Percentiles rank a stretch among this genome's conserved stretches.
phyloP scores from a whole-genome alignment of 2,113 vertebrate species.

The Eolophus roseicapilla region DNA sequence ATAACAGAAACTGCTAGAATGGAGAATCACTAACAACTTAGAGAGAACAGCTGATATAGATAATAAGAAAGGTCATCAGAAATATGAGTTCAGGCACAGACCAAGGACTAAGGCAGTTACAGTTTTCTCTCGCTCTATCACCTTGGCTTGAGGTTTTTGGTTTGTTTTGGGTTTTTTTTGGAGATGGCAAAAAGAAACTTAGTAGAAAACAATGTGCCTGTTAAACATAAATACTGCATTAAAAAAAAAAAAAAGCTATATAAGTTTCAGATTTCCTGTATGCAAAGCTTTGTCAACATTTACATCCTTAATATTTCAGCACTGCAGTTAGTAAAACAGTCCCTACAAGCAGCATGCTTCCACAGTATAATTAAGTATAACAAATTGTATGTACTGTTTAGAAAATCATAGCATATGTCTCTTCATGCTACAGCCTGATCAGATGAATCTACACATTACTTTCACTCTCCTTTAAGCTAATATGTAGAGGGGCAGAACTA shows the following conservation, averaged over 20 bases:
- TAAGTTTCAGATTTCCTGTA: background rate
- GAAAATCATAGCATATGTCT: background rate
- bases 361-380: background rate
- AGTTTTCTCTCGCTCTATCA: background rate
- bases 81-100: background rate
- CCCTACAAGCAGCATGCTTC: background rate
- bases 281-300: background rate
- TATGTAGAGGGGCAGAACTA: background rate
- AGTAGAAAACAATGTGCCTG: accelerated
- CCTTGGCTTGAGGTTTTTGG: background rate
- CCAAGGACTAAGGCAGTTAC: background rate
- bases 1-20: background rate
- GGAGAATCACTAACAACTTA: background rate
- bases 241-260: background rate
- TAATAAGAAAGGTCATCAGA: background rate
- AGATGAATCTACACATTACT: background rate
- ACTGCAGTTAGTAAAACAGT: background rate
- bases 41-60: background rate
- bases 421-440: background rate
- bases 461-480: background rate
- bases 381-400: background rate
- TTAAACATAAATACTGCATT: background rate
- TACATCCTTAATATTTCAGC: background rate
- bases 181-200: background rate
- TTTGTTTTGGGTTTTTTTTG: background rate